Conservation (phyloP, 1,140 invertebrate genomes). For the Colletes gigas region DNA sequence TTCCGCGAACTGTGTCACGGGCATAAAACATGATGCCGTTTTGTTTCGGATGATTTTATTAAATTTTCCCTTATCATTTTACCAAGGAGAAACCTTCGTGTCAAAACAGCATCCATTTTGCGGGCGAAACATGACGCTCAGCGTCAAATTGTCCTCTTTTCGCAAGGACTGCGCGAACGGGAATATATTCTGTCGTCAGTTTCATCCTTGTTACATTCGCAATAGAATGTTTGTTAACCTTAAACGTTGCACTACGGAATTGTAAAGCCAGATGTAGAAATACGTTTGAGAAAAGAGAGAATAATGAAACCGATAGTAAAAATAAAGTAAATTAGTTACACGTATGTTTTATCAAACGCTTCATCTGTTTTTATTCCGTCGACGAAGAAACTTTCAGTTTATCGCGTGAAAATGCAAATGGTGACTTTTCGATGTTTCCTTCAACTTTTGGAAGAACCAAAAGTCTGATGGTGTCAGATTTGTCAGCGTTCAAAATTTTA, state of each 20-base stretch:
- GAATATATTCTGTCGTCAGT: neutral
- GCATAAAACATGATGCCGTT: constrained; percentile 15
- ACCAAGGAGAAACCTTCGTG: constrained; percentile 26
- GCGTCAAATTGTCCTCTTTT: constrained; percentile 35
- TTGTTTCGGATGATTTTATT: constrained; percentile 60
- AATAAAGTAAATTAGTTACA: too few relatives aligned
- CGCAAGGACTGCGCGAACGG: neutral
- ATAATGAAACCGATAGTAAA: too few relatives aligned
- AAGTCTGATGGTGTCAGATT: too few relatives aligned
- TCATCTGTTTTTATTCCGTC: too few relatives aligned
- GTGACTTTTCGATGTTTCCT: too few relatives aligned
- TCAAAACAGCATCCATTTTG: constrained; percentile 25
- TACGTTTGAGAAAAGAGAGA: too few relatives aligned
- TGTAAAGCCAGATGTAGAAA: too few relatives aligned
- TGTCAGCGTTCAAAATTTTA: too few relatives aligned
- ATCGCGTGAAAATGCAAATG: too few relatives aligned
- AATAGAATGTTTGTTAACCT: neutral
- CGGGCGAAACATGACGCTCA: neutral
- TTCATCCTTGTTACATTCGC: neutral
- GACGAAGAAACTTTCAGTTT: too few relatives aligned
- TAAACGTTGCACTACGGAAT: neutral
- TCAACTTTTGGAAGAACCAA: too few relatives aligned
- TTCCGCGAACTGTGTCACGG: constrained; percentile 35
- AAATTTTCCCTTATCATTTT: constrained; percentile 62
- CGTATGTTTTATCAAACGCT: too few relatives aligned